Base-by-base conservation (phyloP, 1,140 invertebrate genomes). In the Scaptomyza graminum region DNA sequence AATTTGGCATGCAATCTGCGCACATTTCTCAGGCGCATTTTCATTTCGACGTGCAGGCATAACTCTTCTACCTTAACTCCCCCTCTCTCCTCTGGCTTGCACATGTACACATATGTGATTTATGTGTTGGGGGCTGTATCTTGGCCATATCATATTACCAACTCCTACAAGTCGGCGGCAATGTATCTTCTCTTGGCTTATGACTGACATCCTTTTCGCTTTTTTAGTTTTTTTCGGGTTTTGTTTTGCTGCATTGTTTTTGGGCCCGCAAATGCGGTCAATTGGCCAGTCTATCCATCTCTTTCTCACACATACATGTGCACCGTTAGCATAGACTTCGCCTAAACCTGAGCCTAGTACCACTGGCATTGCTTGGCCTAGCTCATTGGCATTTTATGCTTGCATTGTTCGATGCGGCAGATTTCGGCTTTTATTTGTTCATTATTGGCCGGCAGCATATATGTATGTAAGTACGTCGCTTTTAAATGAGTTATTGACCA, bases 151-250 rank as follows among this genome's bases (percentile, higher is more conserved):
- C 82, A 85, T 72, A 87, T 85, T 87, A 76, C 82, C 82, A 66
- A 79, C 81, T 80, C 71, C 50, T 74, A 66, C 67, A 75, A 63
- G 62, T 44, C 43, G 52, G 57, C 66, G 51, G 74, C 77, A 77
- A 81, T 85, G 82, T 87, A 85, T 87, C 82, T 87, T 82, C 66
- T 41, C n/a, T 34, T 9, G 31, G 78, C 78, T 82, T 85, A 87
- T 85, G 82, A 85, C 82, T 85, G 82, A 82, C 82, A 85, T 85
- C 82, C 82, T 85, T 85, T 85, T 85, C 82, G 82, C 82, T 87
- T 85, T 68, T 83, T 79, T 74, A 74, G 37, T 15, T 66, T 59
- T 50, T 50, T 28, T 76, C n/a, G n/a, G n/a, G n/a, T 85, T 74
- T 72, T 59, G 39, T 41, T 49, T 22, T 31, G 50, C 12, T 66